A percentile compares a stretch with the other conserved stretches of the same genome.
These are phyloP conservation scores for Drosophila glabriapex DNA, from an alignment of 2,888 invertebrate species.

Conservation along the genomic window DNA sequence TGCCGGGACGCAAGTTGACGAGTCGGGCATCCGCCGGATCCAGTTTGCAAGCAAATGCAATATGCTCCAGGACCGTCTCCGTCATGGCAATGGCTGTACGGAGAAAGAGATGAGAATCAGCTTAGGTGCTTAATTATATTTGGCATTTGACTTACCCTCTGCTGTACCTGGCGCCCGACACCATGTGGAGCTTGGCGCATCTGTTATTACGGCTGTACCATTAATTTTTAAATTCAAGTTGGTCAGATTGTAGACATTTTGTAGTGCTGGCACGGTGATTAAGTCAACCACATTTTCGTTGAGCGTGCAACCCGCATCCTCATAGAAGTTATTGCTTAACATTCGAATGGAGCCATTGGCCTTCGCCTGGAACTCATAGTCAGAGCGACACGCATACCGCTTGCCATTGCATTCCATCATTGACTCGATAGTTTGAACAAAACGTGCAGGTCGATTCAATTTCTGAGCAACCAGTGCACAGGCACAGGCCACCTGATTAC, in stretches of 20 bases:
- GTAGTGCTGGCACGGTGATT: conserved; percentile 76
- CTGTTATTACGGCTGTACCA: conserved; percentile 89
- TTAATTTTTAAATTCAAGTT: conserved; percentile 88
- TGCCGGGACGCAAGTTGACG: conserved; percentile 86
- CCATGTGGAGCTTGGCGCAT: conserved; percentile 89
- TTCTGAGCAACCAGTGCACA: conserved; percentile 89
- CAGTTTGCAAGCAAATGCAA: conserved; percentile 86
- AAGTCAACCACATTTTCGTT: conserved; percentile 86
- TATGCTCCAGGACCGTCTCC: conserved; percentile 89
- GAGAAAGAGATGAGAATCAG: neutral
- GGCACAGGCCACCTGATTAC: conserved; percentile 87
- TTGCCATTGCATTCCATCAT: conserved; percentile 91
- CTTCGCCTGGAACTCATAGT: conserved; percentile 89
- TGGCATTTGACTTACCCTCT: conserved; percentile 85
- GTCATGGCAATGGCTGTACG: conserved; percentile 86
- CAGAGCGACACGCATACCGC: conserved; percentile 87
- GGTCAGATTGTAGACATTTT: conserved; percentile 88
- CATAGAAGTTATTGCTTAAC: conserved; percentile 87
- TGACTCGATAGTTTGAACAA: conserved; percentile 90
- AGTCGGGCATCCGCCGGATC: conserved; percentile 88
- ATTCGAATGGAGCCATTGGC: conserved; percentile 89
- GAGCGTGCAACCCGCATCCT: conserved; percentile 87
- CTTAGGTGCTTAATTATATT: neutral
- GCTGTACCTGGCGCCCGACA: conserved; percentile 88
- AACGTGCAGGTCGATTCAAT: conserved; percentile 88